Evolutionary conservation across 2,888 invertebrate species (phyloP), one percentile per base, ranked within the genome.

Genomic region (Andrena dorsata): DNA sequence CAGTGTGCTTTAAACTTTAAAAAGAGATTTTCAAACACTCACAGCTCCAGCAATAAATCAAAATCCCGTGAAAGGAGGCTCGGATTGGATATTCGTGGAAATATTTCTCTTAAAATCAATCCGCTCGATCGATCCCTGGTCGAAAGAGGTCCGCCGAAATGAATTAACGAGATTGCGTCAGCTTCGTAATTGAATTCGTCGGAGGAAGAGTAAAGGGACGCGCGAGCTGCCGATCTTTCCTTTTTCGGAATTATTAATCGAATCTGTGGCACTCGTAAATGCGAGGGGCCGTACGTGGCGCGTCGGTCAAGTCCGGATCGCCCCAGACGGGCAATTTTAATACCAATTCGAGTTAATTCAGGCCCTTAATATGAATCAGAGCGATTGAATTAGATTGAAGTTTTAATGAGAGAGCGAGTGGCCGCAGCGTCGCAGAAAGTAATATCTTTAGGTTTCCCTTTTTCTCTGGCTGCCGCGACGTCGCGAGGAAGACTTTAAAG

Each of bases 371-470:
- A 77, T 79, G 77, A 81, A 84, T 86, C 79, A 71, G 60, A 60
- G 65, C 61, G 84, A 86, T 85, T 78, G 82, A 85, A 85, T 78
- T 80, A 85, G 78, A 83, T 86, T 86, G 80, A 80, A 83, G 51
- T 74, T 87, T 80, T 84, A 86, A 80, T 64, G 74, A 80, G 35
- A 56, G 56, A 66, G 75, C 60, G 80, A 75, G 80, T n/a, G 56
- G 65, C 0, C 6, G 7, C 53, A 35, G 4, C 41, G 60, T 60
- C 58, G 35, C 20, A 23, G 41, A 58, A 41, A 69, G 47, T 72
- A 63, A 64, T 64, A 65, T 74, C 35, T 63, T 56, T 64, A 0
- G 1, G 8, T 28, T 47, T 32, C 49, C 7, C 0, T 26, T 10
- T 53, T 3, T 2, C 26, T 26, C n/a, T 5, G 6, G 7, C 23